phyloP scores from a whole-genome alignment of 1,140 invertebrate species.

The Xylocopa sonorina region DNA sequence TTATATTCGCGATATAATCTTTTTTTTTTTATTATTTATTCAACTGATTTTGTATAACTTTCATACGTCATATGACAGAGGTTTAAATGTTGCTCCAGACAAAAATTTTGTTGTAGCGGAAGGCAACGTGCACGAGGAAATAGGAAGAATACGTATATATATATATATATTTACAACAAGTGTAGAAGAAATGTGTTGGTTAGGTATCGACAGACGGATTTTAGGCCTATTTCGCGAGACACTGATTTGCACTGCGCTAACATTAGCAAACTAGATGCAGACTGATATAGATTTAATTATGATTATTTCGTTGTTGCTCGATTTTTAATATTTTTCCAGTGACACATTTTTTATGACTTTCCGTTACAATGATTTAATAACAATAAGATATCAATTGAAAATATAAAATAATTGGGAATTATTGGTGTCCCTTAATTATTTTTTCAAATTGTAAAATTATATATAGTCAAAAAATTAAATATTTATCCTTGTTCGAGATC shows the following conservation, averaged over 20 bases:
- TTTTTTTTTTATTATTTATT: conserved; percentile 29
- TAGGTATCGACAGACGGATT: conserved; percentile 43
- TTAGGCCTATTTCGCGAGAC: conserved; percentile 64
- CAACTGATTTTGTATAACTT: conserved; percentile 38
- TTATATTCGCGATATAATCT: conserved; percentile 23
- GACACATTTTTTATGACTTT: conserved; percentile 18
- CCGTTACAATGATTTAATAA: conserved; percentile 29
- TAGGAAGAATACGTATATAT: conserved; percentile 44
- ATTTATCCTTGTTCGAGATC: neutral
- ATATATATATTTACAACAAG: conserved; percentile 53
- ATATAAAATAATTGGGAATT: neutral
- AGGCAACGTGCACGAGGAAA: conserved; percentile 62
- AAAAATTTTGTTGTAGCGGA: conserved; percentile 51
- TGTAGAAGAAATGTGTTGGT: conserved; percentile 42
- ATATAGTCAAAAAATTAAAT: neutral
- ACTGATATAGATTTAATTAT: conserved; percentile 50
- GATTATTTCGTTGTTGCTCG: conserved; percentile 60
- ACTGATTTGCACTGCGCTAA: conserved; percentile 59
- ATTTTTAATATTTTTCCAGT: conserved; percentile 17
- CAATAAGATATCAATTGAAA: neutral
- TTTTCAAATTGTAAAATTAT: neutral
- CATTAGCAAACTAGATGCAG: conserved; percentile 54
- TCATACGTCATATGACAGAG: conserved; percentile 50
- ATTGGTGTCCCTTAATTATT: no score
- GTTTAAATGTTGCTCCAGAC: conserved; percentile 49